Evolutionary conservation across 2,888 invertebrate species (phyloP).

Genomic region (Exephanes ischioxanthus): DNA sequence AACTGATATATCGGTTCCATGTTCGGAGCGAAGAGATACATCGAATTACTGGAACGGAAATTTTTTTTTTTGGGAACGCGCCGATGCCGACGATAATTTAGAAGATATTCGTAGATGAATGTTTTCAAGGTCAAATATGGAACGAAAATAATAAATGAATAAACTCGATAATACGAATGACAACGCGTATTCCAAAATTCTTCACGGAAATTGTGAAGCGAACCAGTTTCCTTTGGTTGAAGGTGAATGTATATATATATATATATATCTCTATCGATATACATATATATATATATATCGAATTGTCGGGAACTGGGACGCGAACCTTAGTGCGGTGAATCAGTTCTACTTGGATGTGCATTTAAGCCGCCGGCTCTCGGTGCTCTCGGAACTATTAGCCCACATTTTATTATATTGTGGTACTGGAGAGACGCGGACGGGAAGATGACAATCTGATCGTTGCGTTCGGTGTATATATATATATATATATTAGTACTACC

Average conservation of each 20-base stretch:
- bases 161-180: no score
- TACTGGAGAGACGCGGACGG: constrained; percentile 19
- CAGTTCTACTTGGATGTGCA: constrained; percentile 62
- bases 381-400: constrained; percentile 51
- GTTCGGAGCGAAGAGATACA: no score
- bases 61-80: no score
- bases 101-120: no score
- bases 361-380: constrained; percentile 57
- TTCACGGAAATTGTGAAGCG: neutral
- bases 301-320: constrained; percentile 29
- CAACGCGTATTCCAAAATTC: no score
- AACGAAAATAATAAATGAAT: no score
- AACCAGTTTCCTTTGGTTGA: neutral
- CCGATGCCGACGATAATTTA: no score
- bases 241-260: neutral
- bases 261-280: no score
- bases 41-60: no score
- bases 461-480: neutral
- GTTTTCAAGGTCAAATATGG: no score
- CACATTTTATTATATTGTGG: constrained; percentile 52
- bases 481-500: neutral
- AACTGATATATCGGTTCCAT: no score
- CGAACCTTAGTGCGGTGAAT: constrained; percentile 20
- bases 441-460: constrained; percentile 56
- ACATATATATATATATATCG: neutral